Base-by-base conservation (phyloP, 2,113 vertebrate genomes). In the Lophius piscatorius region DNA sequence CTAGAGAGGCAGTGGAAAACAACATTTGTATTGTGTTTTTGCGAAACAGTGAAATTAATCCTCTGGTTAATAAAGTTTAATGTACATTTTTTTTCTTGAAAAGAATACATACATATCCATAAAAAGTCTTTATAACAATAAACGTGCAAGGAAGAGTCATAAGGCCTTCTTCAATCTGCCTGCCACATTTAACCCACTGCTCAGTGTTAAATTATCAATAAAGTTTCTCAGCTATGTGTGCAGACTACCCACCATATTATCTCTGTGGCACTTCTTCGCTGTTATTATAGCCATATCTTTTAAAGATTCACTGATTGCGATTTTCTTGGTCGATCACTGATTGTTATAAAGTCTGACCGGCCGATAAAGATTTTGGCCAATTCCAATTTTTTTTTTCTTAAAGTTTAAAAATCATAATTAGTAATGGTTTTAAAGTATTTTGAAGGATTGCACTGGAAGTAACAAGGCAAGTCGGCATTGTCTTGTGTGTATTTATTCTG, bases 251-350 rank as follows among this genome's bases (percentile, higher is more conserved):
- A 60, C 52, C 58, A 49, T 45, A 34, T 26, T 59, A 68, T 63
- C 38, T 64, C n/a, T 10, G 16, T 54, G 33, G 18, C 52, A 60
- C 49, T 26, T 76, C 54, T 57, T 29, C 68, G 42, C 61, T 78
- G 52, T 68, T 71, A 80, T 87, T 78, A 78, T 33, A 48, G 44
- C 75, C 72, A 70, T 24, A n/a, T n/a, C n/a, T n/a, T n/a, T n/a
- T n/a, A n/a, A n/a, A n/a, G n/a, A n/a, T n/a, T n/a, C n/a, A n/a
- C n/a, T n/a, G n/a, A n/a, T n/a, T n/a, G n/a, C n/a, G n/a, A n/a
- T n/a, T n/a, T n/a, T n/a, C n/a, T n/a, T n/a, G n/a, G n/a, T n/a
- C n/a, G n/a, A n/a, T n/a, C n/a, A n/a, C n/a, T n/a, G n/a, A n/a
- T n/a, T n/a, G n/a, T n/a, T n/a, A n/a, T n/a, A n/a, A n/a, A n/a